Base-by-base conservation (phyloP, 2,113 vertebrate species). In the Apodemus speciosus region DNA sequence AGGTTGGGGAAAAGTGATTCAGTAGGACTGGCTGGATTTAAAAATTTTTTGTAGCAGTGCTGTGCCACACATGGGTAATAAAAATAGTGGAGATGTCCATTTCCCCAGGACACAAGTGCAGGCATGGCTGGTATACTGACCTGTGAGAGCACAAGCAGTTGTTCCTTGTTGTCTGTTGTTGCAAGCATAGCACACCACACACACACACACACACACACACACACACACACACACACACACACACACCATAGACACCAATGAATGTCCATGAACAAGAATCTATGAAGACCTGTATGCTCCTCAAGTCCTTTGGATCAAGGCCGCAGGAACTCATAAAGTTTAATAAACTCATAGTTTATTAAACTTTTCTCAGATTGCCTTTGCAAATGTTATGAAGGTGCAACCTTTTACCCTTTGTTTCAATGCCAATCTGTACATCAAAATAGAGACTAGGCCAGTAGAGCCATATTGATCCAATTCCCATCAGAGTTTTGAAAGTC, bases 61-160 rank as follows among this genome's bases (percentile, higher is more conserved):
- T 15, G 25, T 4, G 15, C 2, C 25, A 21, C 9, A 25, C 7
- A 13, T 46, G 60, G 1, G 58, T 0, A 11, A 11, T 20, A 3
- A 40, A 16, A 83, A 51, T 46, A 46, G 56, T 10, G 18, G 51
- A 64, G 20, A 1, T 2, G 3, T 2, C 9, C 43, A 4, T 1
- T 2, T 9, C 30, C 3, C 21, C 13, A 43, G 20, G 32, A 35
- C 9, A 23, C 30, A 46, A 64, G 32, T 4, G 32, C 2, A 16
- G 0, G 0, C 0, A 0, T 16, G 2, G 3, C 23, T 11, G 25
- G 43, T 27, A 4, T 0, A 11, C 27, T 64, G 0, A 9, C 72
- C 72, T 56, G 4, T 0, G 11, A 32, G 58, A 51, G 0, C 1
- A 15, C 1, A 6, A 53, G 14, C 6, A n/a, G 0, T 0, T 35